Percentiles rank a stretch among this genome's conserved stretches.
Evolutionary conservation across 2,888 invertebrate genomes (phyloP).

Genomic region (Nephrotoma appendiculata): DNA sequence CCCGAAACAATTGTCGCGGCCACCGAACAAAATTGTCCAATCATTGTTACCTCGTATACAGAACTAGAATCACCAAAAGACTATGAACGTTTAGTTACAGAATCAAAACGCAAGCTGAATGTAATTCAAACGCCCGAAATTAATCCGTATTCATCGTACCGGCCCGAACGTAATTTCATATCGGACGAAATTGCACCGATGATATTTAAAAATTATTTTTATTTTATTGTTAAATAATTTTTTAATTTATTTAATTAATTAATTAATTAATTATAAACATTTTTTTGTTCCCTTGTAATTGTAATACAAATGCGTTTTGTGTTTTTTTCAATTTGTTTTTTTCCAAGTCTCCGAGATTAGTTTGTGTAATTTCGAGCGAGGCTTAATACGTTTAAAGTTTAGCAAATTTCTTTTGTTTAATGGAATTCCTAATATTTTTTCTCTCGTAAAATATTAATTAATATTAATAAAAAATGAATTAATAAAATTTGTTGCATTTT

Average conservation of each 20-base stretch:
- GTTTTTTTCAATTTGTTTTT: neutral
- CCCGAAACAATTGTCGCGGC: constrained; percentile 44
- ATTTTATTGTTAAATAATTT: constrained; percentile 35
- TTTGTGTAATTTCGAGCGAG: neutral
- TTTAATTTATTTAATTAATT: neutral
- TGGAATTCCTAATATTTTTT: neutral
- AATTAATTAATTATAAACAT: neutral
- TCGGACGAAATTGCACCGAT: constrained; percentile 55
- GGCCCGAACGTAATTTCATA: constrained; percentile 60
- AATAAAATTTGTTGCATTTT: neutral
- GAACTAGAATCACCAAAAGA: constrained; percentile 49
- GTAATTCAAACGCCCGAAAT: constrained; percentile 38
- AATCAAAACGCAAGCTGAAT: constrained; percentile 34
- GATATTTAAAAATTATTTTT: constrained; percentile 56
- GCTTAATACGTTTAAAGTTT: neutral
- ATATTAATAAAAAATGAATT: neutral
- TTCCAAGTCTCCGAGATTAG: neutral
- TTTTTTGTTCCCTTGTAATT: neutral
- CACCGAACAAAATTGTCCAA: constrained; percentile 39
- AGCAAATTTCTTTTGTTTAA: neutral
- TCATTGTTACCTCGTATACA: constrained; percentile 53
- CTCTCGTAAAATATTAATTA: neutral
- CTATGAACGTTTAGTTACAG: constrained; percentile 38
- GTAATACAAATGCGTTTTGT: neutral
- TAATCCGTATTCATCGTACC: constrained; percentile 52